A percentile compares a stretch with the other conserved stretches of the same genome.
These are phyloP conservation scores for Halcyon senegalensis DNA, from an alignment of 2,113 vertebrate genomes.

Conservation along the genomic window DNA sequence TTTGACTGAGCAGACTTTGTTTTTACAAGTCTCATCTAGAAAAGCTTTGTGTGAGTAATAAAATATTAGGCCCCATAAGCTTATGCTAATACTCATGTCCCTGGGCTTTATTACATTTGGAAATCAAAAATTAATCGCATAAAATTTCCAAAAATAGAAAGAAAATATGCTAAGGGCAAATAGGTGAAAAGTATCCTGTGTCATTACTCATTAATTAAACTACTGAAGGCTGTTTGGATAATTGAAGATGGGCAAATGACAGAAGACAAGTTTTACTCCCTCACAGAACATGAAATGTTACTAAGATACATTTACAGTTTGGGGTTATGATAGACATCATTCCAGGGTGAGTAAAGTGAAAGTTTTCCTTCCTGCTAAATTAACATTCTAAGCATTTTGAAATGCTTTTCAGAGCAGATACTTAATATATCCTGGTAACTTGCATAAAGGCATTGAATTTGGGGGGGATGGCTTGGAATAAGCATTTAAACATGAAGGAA, in stretches of 20 bases:
- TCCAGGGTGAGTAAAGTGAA: not conserved
- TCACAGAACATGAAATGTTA: not conserved
- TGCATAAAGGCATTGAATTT: not conserved
- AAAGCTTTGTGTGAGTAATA: constrained; percentile 38
- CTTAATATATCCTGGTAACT: fast-evolving
- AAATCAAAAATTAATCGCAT: constrained; percentile 34
- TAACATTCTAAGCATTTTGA: not conserved
- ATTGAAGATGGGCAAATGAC: not conserved
- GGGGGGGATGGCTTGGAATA: not conserved
- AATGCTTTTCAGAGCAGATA: not conserved
- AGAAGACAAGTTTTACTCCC: not conserved
- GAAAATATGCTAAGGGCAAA: not conserved
- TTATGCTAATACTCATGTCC: constrained; percentile 24
- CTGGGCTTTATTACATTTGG: constrained; percentile 6
- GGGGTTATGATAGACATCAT: not conserved
- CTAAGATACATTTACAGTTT: not conserved
- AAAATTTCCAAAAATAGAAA: not conserved
- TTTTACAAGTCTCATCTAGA: constrained; percentile 39
- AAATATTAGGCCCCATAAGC: constrained; percentile 16
- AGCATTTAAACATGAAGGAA: not conserved
- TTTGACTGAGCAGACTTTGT: not conserved
- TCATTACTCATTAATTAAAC: not conserved
- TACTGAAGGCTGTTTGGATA: not conserved
- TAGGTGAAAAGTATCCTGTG: not conserved
- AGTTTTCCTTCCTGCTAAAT: not conserved